Conservation (phyloP, 2,888 invertebrate species). For the Drepanosiphum platanoidis region DNA sequence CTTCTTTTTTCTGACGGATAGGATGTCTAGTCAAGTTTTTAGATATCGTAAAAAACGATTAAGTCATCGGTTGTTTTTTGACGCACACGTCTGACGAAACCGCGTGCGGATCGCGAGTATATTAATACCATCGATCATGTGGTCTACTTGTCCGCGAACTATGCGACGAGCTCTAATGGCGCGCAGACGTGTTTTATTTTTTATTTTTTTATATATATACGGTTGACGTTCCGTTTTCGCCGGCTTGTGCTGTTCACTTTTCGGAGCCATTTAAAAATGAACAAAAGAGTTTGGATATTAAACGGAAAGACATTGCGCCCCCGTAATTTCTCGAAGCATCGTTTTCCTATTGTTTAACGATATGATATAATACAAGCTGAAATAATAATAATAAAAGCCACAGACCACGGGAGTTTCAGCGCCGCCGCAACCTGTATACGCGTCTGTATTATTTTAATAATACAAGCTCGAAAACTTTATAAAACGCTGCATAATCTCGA, state of each 20-base stretch:
- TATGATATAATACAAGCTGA: too few relatives aligned
- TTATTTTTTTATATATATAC: neutral
- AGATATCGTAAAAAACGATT: too few relatives aligned
- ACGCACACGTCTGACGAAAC: too few relatives aligned
- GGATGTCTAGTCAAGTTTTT: too few relatives aligned
- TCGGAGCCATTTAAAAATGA: constrained; percentile 6
- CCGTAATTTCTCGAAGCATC: constrained; percentile 21
- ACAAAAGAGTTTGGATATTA: constrained; percentile 49
- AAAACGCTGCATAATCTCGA: constrained; percentile 1
- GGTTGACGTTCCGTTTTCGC: neutral
- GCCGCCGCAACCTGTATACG: constrained; percentile 9
- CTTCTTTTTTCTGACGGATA: too few relatives aligned
- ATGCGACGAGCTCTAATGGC: neutral
- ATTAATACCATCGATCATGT: too few relatives aligned
- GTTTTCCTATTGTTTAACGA: constrained; percentile 32
- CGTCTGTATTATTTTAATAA: constrained; percentile 37
- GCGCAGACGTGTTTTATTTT: neutral
- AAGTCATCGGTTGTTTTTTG: too few relatives aligned
- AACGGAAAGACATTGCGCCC: constrained; percentile 3
- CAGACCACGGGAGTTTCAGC: neutral
- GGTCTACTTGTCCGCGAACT: neutral
- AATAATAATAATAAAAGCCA: constrained; percentile 44
- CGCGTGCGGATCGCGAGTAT: too few relatives aligned
- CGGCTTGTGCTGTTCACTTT: constrained; percentile 6
- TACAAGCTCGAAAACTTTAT: constrained; percentile 20